Evolutionary conservation across 1,140 invertebrate species (phyloP), one percentile per base, ranked within the genome.

Genomic region (Scaptomyza pallida): DNA sequence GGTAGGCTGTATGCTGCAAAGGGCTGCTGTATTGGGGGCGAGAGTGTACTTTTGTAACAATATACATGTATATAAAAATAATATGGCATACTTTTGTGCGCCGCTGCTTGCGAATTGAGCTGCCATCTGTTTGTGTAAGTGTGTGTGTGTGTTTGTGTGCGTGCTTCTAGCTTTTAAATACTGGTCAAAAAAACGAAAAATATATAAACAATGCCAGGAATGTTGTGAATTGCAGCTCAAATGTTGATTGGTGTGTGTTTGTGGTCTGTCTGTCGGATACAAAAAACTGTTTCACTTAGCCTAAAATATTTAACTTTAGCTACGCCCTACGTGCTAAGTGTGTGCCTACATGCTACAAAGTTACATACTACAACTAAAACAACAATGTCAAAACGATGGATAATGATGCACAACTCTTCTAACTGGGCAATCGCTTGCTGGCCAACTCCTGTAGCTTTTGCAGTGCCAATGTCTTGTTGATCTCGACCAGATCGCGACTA

Each of bases 391-490:
- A n/a, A 45, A 59, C 23, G 15, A 47, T 30, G 45, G 4, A 26
- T 59, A 56, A 57, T 41, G 1, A 21, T 23, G n/a, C 5, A 21
- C 45, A 48, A 19, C 57, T 70, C 75, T 89, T 70, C 75, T 89
- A 88, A 79, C 83, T 89, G 83, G 83, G 78, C 78, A 88, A 5
- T 3, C 89, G 77, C 65, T 90, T 91, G 72, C 63, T 91, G 55
- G 89, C 90, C 51, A 90, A 44, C 48, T 91, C 89, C 65, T 91
- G 86, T 52, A 91, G 75, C 61, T 89, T 91, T 45, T 91, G 90
- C 35, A 91, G 56, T 12, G 90, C 90, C 70, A 91, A 73, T 45
- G 85, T 91, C 74, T 91, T 91, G 67, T 91, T 91, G 54, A 91
- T 91, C 72, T 91, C 90, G 5, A 90, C 89, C 26, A 91, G 69